Percentiles rank a stretch among this genome's conserved stretches.
Evolutionary conservation across 2,888 invertebrate species (phyloP).

Genomic region (Leptinotarsa tumamoca): DNA sequence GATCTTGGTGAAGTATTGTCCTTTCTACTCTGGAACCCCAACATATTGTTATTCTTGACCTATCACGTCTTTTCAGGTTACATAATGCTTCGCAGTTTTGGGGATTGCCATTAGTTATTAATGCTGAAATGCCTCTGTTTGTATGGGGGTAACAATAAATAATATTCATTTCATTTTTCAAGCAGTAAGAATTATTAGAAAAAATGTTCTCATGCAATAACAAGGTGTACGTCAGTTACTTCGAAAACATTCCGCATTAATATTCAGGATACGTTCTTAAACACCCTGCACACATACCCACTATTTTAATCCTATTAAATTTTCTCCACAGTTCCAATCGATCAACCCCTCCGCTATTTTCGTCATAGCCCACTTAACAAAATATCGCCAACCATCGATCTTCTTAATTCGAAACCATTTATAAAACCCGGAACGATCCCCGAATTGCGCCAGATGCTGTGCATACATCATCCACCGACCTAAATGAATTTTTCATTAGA

Average conservation of each 20-base stretch:
- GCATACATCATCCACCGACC: conserved; percentile 45
- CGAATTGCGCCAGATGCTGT: conserved; percentile 47
- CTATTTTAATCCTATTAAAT: background rate
- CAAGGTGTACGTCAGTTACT: background rate
- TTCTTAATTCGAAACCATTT: conserved; percentile 49
- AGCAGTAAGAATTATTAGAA: too few relatives aligned
- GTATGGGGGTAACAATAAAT: too few relatives aligned
- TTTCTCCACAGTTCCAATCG: background rate
- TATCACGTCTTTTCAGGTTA: too few relatives aligned
- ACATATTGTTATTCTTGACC: too few relatives aligned
- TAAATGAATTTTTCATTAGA: conserved; percentile 52
- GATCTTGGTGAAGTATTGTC: too few relatives aligned
- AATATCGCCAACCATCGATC: conserved; percentile 44
- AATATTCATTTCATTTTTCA: too few relatives aligned
- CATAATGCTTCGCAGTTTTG: too few relatives aligned
- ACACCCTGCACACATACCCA: background rate
- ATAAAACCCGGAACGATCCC: conserved; percentile 42
- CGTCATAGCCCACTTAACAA: conserved; percentile 36
- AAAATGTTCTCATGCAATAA: background rate
- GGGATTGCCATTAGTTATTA: too few relatives aligned
- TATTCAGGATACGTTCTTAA: background rate
- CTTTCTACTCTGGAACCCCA: too few relatives aligned
- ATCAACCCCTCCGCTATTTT: conserved; percentile 17
- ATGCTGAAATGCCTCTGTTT: too few relatives aligned
- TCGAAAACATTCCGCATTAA: background rate